Base-by-base conservation (phyloP, 2,888 invertebrate genomes). In the Octodonta nipae region DNA sequence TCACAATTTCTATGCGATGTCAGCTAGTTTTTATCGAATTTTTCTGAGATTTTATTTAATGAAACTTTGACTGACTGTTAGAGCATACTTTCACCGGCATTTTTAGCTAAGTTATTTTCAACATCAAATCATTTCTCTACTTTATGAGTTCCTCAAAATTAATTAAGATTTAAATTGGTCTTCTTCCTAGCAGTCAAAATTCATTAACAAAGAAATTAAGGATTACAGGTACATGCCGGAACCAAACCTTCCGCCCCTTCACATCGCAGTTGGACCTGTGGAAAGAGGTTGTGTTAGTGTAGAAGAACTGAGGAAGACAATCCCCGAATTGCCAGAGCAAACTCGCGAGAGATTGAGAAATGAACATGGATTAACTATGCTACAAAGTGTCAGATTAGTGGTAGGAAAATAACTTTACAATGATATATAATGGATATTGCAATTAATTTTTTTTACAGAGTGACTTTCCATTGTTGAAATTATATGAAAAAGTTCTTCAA, bases 191-290 rank as follows among this genome's bases (percentile, higher is more conserved):
- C n/a, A n/a, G n/a, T n/a, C 4, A 22, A 22, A 22, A 22, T 22
- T 10, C 11, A 3, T 22, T 11, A 22, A 22, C 10, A 22, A 22
- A 22, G 22, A 2, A 25, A 15, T 51, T 49, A 49, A 71, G 66
- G 88, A 87, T 66, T 91, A 81, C 66, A 78, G 98, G 39, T 96
- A 83, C 56, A 91, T 96, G 88, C 93, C 95, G 0, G 98, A 98
- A 66, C 92, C 96, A 1, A 98, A 98, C 67, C 70, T 98, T 34
- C 92, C 92, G 3, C 91, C 89, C 2, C 61, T 98, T 26, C 68
- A 75, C 34, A 61, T 86, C 30, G 70, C 74, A 40, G 53, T 73
- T 32, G 67, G 61, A 44, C 65, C 65, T 36, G 46, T 58, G 32
- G 28, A 36, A 31, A 27, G 29, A 36, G 60, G 62, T 42, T 51